Base-by-base conservation (phyloP, 2,888 invertebrate species). In the Ectemnius cavifrons region DNA sequence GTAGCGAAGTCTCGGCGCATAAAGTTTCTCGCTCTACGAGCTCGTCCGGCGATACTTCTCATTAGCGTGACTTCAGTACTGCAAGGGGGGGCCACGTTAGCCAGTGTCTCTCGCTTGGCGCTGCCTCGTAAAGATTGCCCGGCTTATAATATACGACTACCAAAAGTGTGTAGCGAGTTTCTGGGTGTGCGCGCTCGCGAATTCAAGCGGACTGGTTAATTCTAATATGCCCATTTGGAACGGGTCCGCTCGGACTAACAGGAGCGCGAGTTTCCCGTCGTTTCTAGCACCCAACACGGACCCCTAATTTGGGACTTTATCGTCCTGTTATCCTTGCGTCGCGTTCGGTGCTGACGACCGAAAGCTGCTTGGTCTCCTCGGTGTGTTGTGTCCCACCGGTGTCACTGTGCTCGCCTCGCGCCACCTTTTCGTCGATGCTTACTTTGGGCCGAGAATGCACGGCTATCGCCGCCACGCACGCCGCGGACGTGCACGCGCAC, bases 321-420 rank as follows among this genome's bases (percentile, higher is more conserved):
- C 85, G 77, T 79, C 83, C 80, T 80, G 84, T 85, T 85, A 84
- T 83, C 83, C 82, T 82, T 84, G 83, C 82, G 69, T 64, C 74
- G 80, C 74, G 80, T 56, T 67, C 75, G 78, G 65, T 52, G 64
- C 63, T 73, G 76, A 79, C 76, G 78, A 73, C 73, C 70, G 75
- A 78, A 4, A 16, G n/a, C 4, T 16, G 16, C 52, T 47, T 4
- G 69, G 61, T 71, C 74, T 70, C 70, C 37, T 66, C 59, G 69
- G 6, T 8, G 37, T 37, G 8, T 37, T 37, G 37, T 37, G 37
- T 37, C 8, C 37, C 69, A 73, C 67, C 64, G 62, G 67, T 79
- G 77, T 79, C 80, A 70, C 73, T 67, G 71, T 63, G 73, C 73
- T 58, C 64, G 70, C 73, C 71, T 65, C 75, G 66, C 52, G 52